These are phyloP conservation scores for Euphydryas editha DNA, from an alignment of 2,888 invertebrate genomes.

Conservation along the genomic window DNA sequence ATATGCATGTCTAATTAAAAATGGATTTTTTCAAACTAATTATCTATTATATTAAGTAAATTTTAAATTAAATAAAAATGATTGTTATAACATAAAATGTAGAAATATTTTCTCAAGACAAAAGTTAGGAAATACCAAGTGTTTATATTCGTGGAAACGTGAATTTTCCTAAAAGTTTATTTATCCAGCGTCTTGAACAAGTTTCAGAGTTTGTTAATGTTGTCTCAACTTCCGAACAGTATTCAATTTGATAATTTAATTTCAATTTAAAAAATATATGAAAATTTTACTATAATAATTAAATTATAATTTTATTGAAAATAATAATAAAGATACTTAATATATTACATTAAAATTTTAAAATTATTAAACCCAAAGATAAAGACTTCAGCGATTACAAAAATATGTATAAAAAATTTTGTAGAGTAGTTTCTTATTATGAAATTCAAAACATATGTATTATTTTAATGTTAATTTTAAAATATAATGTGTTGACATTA, in stretches of 20 bases:
- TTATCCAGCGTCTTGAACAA: conserved; percentile 16
- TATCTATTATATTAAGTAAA: no score
- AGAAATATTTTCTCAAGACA: neutral
- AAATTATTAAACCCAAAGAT: no score
- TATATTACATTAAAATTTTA: no score
- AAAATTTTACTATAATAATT: neutral
- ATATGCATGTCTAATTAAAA: no score
- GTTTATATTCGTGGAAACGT: neutral
- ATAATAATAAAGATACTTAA: neutral
- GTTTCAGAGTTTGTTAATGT: conserved; percentile 17
- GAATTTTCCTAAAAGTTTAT: conserved; percentile 2
- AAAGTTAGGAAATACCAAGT: neutral
- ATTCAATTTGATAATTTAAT: conserved; percentile 10
- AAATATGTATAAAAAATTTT: no score
- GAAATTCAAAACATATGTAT: no score
- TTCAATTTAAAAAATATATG: neutral
- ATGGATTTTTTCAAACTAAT: no score
- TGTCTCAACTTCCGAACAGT: conserved; percentile 10
- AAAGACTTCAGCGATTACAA: neutral
- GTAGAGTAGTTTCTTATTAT: neutral
- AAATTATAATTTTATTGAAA: no score
- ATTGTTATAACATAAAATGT: no score
- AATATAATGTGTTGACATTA: neutral
- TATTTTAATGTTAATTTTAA: no score
- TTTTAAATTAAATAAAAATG: no score